Evolutionary conservation across 2,113 vertebrate genomes (phyloP), one percentile per base, ranked within the genome.

Genomic region (Hemibagrus wyckioides): DNA sequence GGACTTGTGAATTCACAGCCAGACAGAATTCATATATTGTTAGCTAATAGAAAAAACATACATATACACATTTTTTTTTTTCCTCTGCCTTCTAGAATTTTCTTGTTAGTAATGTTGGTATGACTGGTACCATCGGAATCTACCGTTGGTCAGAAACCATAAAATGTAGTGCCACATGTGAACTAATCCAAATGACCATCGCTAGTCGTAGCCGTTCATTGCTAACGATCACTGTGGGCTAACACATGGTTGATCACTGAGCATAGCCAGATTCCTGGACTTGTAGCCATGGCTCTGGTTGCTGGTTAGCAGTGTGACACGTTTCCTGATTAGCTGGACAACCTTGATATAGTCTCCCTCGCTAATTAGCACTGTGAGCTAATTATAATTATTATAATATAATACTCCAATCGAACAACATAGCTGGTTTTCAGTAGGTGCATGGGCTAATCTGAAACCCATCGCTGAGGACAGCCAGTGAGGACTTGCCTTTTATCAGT

Each of bases 21-120:
- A n/a, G n/a, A n/a, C n/a, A n/a, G n/a, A n/a, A n/a, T n/a, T n/a
- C n/a, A n/a, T n/a, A n/a, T n/a, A n/a, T 73, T 25, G 50, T 52
- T 14, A 77, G 76, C 76, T n/a, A 79, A 21, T 79, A 79, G 76
- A 21, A 79, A n/a, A n/a, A n/a, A n/a, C n/a, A n/a, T n/a, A n/a
- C n/a, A n/a, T n/a, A n/a, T n/a, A n/a, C n/a, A n/a, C n/a, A n/a
- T n/a, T n/a, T n/a, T n/a, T n/a, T n/a, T n/a, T n/a, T n/a, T n/a
- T n/a, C n/a, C n/a, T n/a, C n/a, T n/a, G n/a, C n/a, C n/a, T n/a
- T n/a, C n/a, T n/a, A n/a, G n/a, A n/a, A 54, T 8, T 3, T 14
- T 50, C 48, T 50, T 50, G 48, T 50, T 15, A 65, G 30, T n/a
- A 67, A 30, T 67, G 63, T 67, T 67, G 13, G 63, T 14, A 61